phyloP scores from a whole-genome alignment of 1,140 invertebrate genomes.

The Cyclina sinensis region DNA sequence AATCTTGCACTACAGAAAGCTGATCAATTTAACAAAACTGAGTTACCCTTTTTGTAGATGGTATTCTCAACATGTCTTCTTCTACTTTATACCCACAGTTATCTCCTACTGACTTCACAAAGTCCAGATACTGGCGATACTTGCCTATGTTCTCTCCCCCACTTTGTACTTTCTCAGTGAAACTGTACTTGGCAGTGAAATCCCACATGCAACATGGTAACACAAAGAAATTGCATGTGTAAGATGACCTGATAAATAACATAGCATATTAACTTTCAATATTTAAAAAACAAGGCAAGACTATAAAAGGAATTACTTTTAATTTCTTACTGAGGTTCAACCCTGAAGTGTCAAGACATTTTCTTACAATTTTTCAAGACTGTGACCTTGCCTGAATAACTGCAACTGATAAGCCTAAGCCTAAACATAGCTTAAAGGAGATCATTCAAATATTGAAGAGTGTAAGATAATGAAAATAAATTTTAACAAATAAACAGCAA shows the following conservation, averaged over 20 bases:
- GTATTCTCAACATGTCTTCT: slow-evolving; percentile 96
- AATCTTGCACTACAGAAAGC: slow-evolving; percentile 79
- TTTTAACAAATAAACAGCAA: too few relatives aligned
- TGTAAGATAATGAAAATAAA: too few relatives aligned
- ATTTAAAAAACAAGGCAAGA: too few relatives aligned
- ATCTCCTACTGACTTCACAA: slow-evolving; percentile 90
- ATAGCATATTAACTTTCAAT: too few relatives aligned
- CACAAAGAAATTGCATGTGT: slow-evolving; percentile 93
- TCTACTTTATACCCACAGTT: slow-evolving; percentile 92
- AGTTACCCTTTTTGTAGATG: slow-evolving; percentile 95
- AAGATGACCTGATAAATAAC: slow-evolving; percentile 87
- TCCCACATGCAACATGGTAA: slow-evolving; percentile 98
- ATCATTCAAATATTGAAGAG: too few relatives aligned
- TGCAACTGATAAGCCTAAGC: too few relatives aligned
- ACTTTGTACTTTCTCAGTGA: neutral
- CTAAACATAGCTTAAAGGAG: too few relatives aligned
- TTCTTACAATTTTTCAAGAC: too few relatives aligned
- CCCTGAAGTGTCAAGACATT: too few relatives aligned
- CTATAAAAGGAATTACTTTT: too few relatives aligned
- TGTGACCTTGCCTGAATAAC: too few relatives aligned
- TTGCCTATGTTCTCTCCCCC: slow-evolving; percentile 76
- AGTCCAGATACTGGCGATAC: slow-evolving; percentile 95
- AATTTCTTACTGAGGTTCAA: too few relatives aligned
- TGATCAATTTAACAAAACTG: slow-evolving; percentile 98
- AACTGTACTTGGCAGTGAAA: slow-evolving; percentile 93